Conservation (phyloP, 2,797 vertebrate species). For the Pangasius macronema region DNA sequence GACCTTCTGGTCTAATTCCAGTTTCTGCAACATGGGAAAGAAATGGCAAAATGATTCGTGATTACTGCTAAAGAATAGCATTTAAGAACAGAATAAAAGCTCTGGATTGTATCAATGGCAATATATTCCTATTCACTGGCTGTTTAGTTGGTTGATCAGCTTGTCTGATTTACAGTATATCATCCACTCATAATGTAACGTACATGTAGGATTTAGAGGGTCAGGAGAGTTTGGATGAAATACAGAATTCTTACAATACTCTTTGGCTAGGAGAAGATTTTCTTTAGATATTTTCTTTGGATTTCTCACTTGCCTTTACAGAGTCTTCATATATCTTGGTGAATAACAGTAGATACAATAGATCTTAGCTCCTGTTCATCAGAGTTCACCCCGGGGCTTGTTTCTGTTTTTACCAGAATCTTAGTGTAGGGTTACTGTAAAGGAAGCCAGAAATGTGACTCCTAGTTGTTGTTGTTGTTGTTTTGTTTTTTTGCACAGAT, state of each 20-base stretch:
- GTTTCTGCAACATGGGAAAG: neutral
- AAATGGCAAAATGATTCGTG: neutral
- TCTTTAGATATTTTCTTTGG: neutral
- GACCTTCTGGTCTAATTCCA: neutral
- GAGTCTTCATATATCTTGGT: neutral
- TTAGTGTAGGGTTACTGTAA: slow-evolving; percentile 28
- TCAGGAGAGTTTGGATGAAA: neutral
- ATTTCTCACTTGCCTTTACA: slow-evolving; percentile 3
- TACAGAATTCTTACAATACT: neutral
- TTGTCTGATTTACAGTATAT: slow-evolving; percentile 5
- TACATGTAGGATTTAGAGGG: neutral
- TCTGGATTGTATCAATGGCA: neutral
- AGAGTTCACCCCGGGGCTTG: neutral
- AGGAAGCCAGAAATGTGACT: slow-evolving; percentile 32
- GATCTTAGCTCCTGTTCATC: neutral
- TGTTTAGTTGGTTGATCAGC: neutral
- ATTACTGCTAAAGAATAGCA: neutral
- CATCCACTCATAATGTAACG: neutral
- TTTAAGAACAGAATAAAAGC: slow-evolving; percentile 6
- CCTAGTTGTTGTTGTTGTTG: neutral
- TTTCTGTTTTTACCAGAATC: slow-evolving; percentile 16
- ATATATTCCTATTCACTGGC: neutral
- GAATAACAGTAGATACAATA: neutral
- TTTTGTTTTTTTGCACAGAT: neutral
- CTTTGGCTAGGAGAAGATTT: neutral